Evolutionary conservation across 2,797 vertebrate species (phyloP).

Genomic region (Garrulus glandarius): DNA sequence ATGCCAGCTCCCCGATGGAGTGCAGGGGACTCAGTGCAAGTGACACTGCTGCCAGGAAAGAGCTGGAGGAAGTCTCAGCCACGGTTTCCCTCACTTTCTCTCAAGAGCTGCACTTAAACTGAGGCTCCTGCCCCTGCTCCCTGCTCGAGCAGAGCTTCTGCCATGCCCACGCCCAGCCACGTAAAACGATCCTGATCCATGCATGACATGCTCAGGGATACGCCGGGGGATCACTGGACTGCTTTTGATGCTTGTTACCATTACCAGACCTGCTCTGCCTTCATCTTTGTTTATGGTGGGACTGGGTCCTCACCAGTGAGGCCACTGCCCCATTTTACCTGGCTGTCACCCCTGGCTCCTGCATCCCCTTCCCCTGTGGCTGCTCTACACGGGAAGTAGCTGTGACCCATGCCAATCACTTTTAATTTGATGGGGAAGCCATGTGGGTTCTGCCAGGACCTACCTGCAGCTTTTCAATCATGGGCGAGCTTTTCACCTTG

Average conservation of each 20-base stretch:
- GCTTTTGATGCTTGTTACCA: background rate
- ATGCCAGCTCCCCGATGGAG: background rate
- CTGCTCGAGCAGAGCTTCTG: background rate
- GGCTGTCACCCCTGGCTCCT: background rate
- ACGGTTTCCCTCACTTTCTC: background rate
- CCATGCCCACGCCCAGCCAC: background rate
- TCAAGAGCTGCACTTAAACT: background rate
- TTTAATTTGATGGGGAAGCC: background rate
- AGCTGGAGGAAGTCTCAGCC: background rate
- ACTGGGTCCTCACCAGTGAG: background rate
- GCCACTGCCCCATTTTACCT: background rate
- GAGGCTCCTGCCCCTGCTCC: background rate
- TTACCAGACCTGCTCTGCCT: background rate
- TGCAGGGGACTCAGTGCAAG: background rate
- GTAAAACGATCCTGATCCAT: background rate
- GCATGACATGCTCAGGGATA: background rate
- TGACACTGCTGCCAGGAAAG: background rate
- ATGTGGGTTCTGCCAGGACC: background rate
- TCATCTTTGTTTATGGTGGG: background rate
- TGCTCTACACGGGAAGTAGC: background rate
- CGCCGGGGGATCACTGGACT: background rate
- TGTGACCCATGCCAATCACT: background rate
- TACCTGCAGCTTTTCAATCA: slow-evolving; percentile 83
- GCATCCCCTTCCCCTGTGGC: background rate
- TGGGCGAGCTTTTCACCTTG: slow-evolving; percentile 81